These are phyloP conservation scores for Leptobrachium leishanense DNA, from an alignment of 2,113 vertebrate species.

Conservation along the genomic window DNA sequence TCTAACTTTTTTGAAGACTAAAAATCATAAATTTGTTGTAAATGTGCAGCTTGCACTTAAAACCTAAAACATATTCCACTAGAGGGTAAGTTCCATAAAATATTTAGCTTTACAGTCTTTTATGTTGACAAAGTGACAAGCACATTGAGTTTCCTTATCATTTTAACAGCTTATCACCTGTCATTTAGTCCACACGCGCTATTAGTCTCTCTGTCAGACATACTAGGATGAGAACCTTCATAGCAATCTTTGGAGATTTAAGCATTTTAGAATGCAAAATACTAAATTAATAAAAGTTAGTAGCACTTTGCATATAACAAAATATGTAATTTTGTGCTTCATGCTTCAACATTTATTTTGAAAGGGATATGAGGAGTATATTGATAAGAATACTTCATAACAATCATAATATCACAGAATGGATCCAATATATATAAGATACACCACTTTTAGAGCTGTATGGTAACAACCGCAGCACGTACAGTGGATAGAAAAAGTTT, in stretches of 20 bases:
- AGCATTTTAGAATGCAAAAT: no score
- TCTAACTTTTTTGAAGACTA: not conserved
- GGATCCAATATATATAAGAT: no score
- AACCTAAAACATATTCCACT: constrained; percentile 5
- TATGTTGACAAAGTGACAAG: constrained; percentile 19
- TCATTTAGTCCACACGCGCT: not conserved
- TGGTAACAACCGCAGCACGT: no score
- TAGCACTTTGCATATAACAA: no score
- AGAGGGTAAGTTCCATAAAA: constrained; percentile 29
- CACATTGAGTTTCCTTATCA: not conserved
- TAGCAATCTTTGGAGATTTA: not conserved
- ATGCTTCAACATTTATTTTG: no score
- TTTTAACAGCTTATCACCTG: not conserved
- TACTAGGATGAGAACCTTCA: not conserved
- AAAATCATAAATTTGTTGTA: constrained; percentile 21
- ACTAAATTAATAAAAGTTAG: no score
- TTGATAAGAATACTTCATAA: no score
- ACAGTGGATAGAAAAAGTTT: no score
- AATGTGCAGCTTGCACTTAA: constrained; percentile 11
- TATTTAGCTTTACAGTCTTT: constrained; percentile 21
- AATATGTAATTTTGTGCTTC: no score
- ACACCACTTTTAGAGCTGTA: no score
- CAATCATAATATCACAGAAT: no score
- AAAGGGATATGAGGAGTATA: no score
- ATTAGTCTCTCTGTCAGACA: not conserved